Conservation (phyloP, 2,797 vertebrate genomes). For the Manis javanica region DNA sequence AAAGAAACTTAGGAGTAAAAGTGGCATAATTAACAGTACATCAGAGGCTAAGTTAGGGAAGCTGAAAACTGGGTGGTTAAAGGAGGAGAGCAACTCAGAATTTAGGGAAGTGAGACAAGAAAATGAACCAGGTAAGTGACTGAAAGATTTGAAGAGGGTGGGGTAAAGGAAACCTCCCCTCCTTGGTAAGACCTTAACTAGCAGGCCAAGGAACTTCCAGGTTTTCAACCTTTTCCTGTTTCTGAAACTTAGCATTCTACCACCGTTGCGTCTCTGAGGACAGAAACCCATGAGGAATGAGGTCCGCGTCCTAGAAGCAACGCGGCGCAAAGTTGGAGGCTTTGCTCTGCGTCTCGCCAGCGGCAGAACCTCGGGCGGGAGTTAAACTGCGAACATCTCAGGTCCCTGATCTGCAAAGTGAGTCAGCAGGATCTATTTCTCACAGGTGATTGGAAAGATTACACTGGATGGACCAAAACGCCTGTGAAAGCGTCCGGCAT, state of each 20-base stretch:
- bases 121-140: background rate
- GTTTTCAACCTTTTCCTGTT: background rate
- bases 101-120: background rate
- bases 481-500: background rate
- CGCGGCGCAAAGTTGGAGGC: background rate
- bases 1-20: background rate
- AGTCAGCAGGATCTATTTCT: background rate
- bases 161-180: background rate
- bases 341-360: background rate
- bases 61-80: background rate
- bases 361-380: background rate
- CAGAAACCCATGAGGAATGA: background rate
- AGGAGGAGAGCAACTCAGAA: background rate
- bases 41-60: background rate
- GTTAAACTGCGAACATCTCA: background rate
- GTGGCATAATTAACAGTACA: background rate
- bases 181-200: background rate
- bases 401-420: background rate
- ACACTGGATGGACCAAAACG: background rate
- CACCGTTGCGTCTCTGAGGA: background rate
- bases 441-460: background rate
- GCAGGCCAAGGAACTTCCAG: background rate
- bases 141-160: background rate
- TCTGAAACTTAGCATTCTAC: background rate
- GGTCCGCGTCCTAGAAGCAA: background rate